phyloP scores from a whole-genome alignment of 2,888 invertebrate genomes.

The Nudaria mundana region DNA sequence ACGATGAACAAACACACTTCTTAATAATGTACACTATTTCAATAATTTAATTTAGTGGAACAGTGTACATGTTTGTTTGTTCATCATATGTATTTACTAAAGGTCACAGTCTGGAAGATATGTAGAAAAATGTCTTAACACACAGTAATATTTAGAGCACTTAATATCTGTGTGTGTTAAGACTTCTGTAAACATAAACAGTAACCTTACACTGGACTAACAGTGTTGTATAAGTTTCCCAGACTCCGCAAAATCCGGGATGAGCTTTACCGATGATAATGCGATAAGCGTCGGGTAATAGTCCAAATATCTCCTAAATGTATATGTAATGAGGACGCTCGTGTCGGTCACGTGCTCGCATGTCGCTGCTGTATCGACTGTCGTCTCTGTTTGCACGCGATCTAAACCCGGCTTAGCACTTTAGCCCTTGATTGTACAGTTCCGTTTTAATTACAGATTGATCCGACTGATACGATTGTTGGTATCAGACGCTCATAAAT shows the following conservation, averaged over 20 bases:
- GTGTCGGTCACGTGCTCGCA: conserved; percentile 51
- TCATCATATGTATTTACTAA: too few relatives aligned
- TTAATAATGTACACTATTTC: too few relatives aligned
- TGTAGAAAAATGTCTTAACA: too few relatives aligned
- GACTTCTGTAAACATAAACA: too few relatives aligned
- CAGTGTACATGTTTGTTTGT: too few relatives aligned
- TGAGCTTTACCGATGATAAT: conserved; percentile 64
- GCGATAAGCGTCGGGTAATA: conserved; percentile 69
- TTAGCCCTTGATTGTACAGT: conserved; percentile 51
- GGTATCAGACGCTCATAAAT: conserved; percentile 55
- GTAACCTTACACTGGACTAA: conserved; percentile 9
- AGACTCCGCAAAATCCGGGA: conserved; percentile 57
- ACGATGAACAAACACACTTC: too few relatives aligned
- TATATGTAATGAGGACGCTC: conserved; percentile 63
- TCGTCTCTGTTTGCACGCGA: conserved; percentile 51
- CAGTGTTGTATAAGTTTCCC: conserved; percentile 43
- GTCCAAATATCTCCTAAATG: conserved; percentile 69
- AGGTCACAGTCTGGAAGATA: too few relatives aligned
- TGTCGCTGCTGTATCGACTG: conserved; percentile 20
- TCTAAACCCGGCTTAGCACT: conserved; percentile 74
- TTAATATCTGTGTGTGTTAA: too few relatives aligned
- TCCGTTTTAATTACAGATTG: conserved; percentile 72
- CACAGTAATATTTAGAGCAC: too few relatives aligned
- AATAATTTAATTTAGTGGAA: too few relatives aligned
- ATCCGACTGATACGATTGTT: conserved; percentile 55